Conservation (phyloP, 2,113 vertebrate genomes). For the Orcinus orca region DNA sequence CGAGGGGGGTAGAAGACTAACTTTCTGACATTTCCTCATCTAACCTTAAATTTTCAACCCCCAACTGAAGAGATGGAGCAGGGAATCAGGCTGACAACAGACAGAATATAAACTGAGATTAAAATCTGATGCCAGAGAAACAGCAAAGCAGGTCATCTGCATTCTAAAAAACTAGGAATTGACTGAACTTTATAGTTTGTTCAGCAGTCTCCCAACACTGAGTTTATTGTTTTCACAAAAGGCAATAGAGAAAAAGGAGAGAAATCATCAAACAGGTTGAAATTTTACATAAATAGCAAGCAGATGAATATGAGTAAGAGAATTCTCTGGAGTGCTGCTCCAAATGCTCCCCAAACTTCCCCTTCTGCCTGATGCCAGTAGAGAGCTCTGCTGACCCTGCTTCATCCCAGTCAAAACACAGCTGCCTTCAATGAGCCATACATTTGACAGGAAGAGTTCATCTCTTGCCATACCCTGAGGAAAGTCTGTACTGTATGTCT, state of each 20-base stretch:
- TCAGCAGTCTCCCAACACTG: not conserved
- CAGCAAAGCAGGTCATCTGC: not conserved
- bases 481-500: not conserved
- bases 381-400: constrained; percentile 42
- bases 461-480: not conserved
- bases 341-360: not conserved
- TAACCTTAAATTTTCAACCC: constrained; percentile 14
- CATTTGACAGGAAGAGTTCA: constrained; percentile 20
- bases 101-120: not conserved
- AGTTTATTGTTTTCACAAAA: constrained; percentile 11
- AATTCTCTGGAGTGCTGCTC: constrained; percentile 47
- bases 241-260: not conserved
- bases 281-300: constrained; percentile 50
- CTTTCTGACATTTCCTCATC: not conserved
- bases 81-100: not conserved
- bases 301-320: constrained; percentile 40
- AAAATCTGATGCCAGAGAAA: constrained; percentile 8
- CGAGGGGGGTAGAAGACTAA: not conserved
- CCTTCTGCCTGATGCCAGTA: constrained; percentile 7
- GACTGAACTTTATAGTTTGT: not conserved
- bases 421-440: constrained; percentile 66
- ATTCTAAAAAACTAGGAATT: not conserved
- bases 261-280: constrained; percentile 40
- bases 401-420: constrained; percentile 61
- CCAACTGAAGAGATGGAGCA: not conserved